Base-by-base conservation (phyloP, 1,140 invertebrate species). In the Macrobrachium rosenbergii region DNA sequence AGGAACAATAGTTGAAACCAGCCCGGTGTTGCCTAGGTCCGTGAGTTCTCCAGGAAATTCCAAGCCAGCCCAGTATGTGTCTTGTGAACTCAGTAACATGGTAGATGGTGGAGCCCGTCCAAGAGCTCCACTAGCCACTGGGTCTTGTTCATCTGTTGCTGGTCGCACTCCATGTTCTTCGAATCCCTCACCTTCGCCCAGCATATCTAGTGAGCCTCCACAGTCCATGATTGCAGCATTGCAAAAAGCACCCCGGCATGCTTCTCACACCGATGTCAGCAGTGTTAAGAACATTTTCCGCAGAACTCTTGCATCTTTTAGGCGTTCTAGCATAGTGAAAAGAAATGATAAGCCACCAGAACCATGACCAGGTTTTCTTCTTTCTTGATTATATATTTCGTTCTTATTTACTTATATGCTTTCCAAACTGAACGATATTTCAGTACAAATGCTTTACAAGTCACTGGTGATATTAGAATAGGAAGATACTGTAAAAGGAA, bases 401-500 rank as follows among this genome's bases (percentile, higher is more conserved):
- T 86, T 37, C 76, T 81, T 87, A 59, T 81, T 52, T 82, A 62
- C 58, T 87, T 72, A 45, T 73, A 81, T 75, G 72, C 79, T 87
- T 81, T 76, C 67, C 67, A 87, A 63, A 87, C 75, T 84, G 83
- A 77, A 77, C 75, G 76, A 77, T 73, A 62, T 81, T 87, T 80
- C 85, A 87, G 85, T 87, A 87, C 85, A 87, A 87, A 87, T 87
- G 85, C 78, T 79, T 81, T 73, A 87, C 81, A 82, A 81, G 69
- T 87, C 78, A 81, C 85, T 87, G 85, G 85, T 87, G 85, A 87
- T 87, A 87, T 79, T 87, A 87, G 85, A 72, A 73, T 87, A 87
- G 78, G 45, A 63, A 63, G 75, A 76, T 60, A 76, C 19, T 37
- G 28, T 37, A 23, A 75, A 80, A 80, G 23, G 59, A 80, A n/a